Conservation (phyloP, 2,888 invertebrate species). For the Hypolimnas misippus region DNA sequence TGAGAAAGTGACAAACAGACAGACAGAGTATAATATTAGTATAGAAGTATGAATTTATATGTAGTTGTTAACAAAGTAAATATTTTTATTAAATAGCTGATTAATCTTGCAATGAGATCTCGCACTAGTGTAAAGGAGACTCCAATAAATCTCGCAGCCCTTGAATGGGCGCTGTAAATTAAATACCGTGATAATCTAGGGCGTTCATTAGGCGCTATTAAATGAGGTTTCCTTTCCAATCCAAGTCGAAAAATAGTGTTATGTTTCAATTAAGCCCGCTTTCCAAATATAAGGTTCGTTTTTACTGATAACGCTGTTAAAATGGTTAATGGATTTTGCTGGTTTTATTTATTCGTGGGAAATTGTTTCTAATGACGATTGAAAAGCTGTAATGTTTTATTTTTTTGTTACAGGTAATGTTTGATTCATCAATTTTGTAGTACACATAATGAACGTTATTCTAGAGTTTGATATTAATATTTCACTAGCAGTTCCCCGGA, state of each 20-base stretch:
- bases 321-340: neutral
- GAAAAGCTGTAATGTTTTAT: neutral
- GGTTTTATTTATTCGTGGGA: neutral
- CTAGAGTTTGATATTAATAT: no score
- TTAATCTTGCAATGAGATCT: no score
- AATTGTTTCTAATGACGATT: neutral
- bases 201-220: slow-evolving; percentile 35
- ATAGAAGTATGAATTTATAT: no score
- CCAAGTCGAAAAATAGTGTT: slow-evolving; percentile 10
- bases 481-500: no score
- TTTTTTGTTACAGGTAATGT: no score
- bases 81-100: no score
- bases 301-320: neutral
- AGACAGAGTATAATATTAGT: no score
- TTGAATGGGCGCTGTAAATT: slow-evolving; percentile 31
- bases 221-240: slow-evolving; percentile 36
- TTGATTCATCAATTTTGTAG: no score
- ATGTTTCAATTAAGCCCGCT: slow-evolving; percentile 14
- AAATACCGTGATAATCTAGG: slow-evolving; percentile 36
- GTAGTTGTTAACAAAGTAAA: no score
- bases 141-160: slow-evolving; percentile 28
- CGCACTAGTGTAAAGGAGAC: slow-evolving; percentile 14
- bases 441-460: no score
- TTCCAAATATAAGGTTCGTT: neutral
- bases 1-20: no score